Conservation (phyloP, 2,113 vertebrate species). For the Oncorhynchus gorbuscha region DNA sequence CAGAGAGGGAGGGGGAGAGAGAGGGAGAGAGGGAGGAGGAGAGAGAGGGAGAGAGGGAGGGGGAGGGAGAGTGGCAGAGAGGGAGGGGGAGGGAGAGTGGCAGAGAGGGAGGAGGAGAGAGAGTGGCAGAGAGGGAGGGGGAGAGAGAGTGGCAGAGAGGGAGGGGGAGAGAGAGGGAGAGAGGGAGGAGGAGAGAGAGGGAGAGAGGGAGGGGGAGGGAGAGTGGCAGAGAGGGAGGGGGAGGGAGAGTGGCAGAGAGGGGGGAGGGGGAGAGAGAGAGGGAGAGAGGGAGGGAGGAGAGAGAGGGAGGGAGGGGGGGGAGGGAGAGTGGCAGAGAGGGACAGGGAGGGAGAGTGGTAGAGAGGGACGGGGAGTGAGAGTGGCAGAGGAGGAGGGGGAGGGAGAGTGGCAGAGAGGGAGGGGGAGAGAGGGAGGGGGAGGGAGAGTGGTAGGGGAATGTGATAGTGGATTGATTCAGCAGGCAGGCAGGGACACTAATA, state of each 20-base stretch:
- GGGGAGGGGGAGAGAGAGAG: constrained; percentile 23
- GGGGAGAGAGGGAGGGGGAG: too few species aligned
- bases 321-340: constrained; percentile 12
- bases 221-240: constrained; percentile 40
- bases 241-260: constrained; percentile 45
- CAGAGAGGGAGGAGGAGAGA: too few species aligned
- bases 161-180: too few species aligned
- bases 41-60: too few species aligned
- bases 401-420: constrained; percentile 10
- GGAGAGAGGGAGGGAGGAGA: constrained; percentile 7
- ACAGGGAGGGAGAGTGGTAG: constrained; percentile 24
- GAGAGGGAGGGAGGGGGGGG: background rate
- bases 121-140: too few species aligned
- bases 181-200: background rate
- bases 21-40: too few species aligned
- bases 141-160: too few species aligned
- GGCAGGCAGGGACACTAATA: constrained; percentile 67
- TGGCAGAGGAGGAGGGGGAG: constrained; percentile 9
- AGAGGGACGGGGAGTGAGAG: constrained; percentile 61
- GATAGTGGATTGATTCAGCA: constrained; percentile 79
- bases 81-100: too few species aligned
- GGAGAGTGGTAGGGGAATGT: constrained; percentile 52
- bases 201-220: constrained; percentile 15
- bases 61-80: too few species aligned
- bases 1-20: too few species aligned